Percentiles rank a stretch among this genome's conserved stretches.
These are phyloP conservation scores for Spongia lamella DNA, from an alignment of 37 sponge, comb jelly and placozoan genomes.

Conservation along the genomic window DNA sequence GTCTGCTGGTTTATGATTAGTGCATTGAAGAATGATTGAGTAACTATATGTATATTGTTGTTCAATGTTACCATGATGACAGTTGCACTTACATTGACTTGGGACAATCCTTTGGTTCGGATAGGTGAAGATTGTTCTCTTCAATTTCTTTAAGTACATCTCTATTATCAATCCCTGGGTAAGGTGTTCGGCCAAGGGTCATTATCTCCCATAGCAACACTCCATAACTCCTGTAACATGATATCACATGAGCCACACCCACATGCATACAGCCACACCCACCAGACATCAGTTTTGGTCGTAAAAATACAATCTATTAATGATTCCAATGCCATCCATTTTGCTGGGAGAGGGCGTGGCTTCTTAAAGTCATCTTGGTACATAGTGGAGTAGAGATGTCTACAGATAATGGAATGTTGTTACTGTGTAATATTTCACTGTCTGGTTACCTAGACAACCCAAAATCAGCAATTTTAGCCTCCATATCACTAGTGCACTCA, in stretches of 20 bases:
- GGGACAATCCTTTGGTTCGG: conserved; percentile 17
- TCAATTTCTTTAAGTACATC: conserved; percentile 33
- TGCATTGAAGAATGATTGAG: conserved; percentile 62
- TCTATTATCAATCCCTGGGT: conserved; percentile 45
- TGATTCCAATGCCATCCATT: conserved; percentile 86
- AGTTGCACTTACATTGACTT: conserved; percentile 6
- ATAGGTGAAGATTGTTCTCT: conserved; percentile 12
- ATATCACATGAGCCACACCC: background rate
- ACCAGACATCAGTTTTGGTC: conserved; percentile 79
- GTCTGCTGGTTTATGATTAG: conserved; percentile 60
- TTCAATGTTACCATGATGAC: background rate
- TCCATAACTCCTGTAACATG: conserved; percentile 75
- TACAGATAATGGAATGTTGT: background rate
- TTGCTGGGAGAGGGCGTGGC: conserved; percentile 86
- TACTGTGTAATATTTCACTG: background rate
- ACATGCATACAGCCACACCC: conserved; percentile 14
- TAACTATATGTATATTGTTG: conserved; percentile 28
- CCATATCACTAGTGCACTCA: conserved; percentile 36
- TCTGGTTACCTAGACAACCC: conserved; percentile 71
- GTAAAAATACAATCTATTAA: conserved; percentile 79
- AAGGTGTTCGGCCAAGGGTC: conserved; percentile 59
- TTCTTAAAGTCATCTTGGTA: conserved; percentile 65
- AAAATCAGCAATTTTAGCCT: conserved; percentile 83
- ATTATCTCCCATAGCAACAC: conserved; percentile 91
- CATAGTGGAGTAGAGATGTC: conserved; percentile 81